Evolutionary conservation across 2,113 vertebrate genomes (phyloP), one percentile per base, ranked within the genome.

Genomic region (Cochlearius cochlearius): DNA sequence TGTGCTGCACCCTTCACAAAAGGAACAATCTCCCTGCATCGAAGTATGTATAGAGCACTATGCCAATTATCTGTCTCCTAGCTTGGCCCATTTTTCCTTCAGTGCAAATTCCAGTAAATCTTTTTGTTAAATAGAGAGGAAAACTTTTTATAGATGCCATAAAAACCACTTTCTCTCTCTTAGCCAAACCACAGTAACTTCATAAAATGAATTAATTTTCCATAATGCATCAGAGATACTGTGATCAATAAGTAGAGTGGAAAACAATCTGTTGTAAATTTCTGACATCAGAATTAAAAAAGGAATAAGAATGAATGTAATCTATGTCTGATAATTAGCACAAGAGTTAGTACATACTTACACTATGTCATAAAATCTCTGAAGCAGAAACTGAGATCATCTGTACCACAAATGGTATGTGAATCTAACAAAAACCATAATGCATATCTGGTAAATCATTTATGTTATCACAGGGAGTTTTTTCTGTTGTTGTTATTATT

Each of bases 131-230:
- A 91, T 53, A 76, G 84, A 97, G 92, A 93, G n/a, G 50, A 94
- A 94, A 94, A 85, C 32, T 39, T 85, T 93, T 95, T 72, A 83
- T 67, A 86, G 80, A 88, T 95, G 90, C 80, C 49, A 93, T 86
- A 86, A 88, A 66, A 68, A 60, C 13, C 4, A 66, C 59, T 94
- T 96, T 97, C 63, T 91, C 56, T 94, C 68, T 75, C 87, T 27
- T 76, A 93, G 96, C 89, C 96, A 97, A 97, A 94, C 92, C 84
- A 90, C 77, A 94, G 76, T 55, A 72, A 94, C 77, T 83, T 84
- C 77, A 92, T 86, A 92, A 96, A 96, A 78, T 67, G 30, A 92
- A 96, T 88, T 59, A 52, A 73, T 84, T 95, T 91, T 95, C 93
- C 95, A 92, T 88, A 94, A 73, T 27, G 34, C 67, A 59, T 73